Conservation (phyloP, 2,888 invertebrate species). For the Cantharis rustica region DNA sequence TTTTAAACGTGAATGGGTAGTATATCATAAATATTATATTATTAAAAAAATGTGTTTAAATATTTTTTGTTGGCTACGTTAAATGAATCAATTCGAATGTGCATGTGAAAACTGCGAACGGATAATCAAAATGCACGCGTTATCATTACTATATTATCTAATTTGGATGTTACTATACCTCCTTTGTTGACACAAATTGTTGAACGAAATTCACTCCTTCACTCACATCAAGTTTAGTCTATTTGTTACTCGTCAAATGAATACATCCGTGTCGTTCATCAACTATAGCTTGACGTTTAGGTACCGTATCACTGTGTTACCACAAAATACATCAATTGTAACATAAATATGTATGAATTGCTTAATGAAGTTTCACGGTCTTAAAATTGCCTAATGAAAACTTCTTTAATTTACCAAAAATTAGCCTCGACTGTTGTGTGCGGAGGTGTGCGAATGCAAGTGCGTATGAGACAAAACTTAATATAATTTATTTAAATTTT, state of each 20-base stretch:
- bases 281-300: conserved; percentile 11
- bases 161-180: conserved; percentile 9
- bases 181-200: conserved; percentile 3
- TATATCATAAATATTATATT: neutral
- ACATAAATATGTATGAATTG: conserved; percentile 16
- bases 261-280: conserved; percentile 22
- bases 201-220: neutral
- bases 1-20: neutral
- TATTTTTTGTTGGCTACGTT: neutral
- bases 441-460: neutral
- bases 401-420: conserved; percentile 1
- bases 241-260: conserved; percentile 23
- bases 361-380: conserved; percentile 20
- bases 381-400: conserved; percentile 8
- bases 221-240: conserved; percentile 22
- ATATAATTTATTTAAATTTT: neutral
- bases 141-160: neutral
- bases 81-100: neutral
- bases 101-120: neutral
- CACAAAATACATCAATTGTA: conserved; percentile 14
- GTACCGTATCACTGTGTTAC: conserved; percentile 13
- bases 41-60: neutral
- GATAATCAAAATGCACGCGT: neutral
- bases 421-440: neutral
- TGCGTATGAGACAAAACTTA: neutral